Evolutionary conservation across 2,797 vertebrate genomes (phyloP).

Genomic region (Spondyliosoma cantharus): DNA sequence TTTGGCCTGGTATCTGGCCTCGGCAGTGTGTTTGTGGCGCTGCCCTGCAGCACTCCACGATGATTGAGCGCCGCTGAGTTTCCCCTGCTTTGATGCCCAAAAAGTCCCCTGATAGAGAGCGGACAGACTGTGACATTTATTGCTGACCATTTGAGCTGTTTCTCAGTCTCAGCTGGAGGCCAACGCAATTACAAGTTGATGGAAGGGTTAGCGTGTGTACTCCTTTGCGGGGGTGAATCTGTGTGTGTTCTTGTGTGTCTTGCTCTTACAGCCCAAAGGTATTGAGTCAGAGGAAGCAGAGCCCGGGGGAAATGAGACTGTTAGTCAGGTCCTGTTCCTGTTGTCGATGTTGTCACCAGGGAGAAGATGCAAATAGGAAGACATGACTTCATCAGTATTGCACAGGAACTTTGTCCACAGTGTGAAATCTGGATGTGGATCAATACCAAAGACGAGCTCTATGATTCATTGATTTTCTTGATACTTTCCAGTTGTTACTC

Average conservation of each 20-base stretch:
- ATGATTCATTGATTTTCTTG: background rate
- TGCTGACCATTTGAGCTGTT: constrained; percentile 18
- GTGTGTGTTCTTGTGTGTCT: constrained; percentile 26
- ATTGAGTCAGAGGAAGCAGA: constrained; percentile 80
- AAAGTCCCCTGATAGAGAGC: constrained; percentile 55
- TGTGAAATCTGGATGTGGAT: constrained; percentile 39
- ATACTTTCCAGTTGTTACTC: background rate
- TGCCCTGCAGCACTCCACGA: constrained; percentile 66
- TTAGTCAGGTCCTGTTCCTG: constrained; percentile 79
- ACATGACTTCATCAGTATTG: constrained; percentile 45
- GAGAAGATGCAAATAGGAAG: constrained; percentile 45
- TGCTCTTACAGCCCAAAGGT: constrained; percentile 52
- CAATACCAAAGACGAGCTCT: background rate
- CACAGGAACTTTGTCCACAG: constrained; percentile 17
- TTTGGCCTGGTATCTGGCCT: constrained; percentile 68
- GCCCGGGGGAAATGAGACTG: constrained; percentile 75
- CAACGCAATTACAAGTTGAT: constrained; percentile 12
- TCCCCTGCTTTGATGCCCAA: constrained; percentile 75
- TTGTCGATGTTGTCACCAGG: constrained; percentile 70
- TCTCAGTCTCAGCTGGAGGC: constrained; percentile 8
- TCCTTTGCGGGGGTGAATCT: background rate
- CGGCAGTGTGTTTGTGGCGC: constrained; percentile 64
- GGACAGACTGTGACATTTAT: constrained; percentile 46
- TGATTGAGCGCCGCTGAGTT: constrained; percentile 70
- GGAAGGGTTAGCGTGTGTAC: background rate